Evolutionary conservation across 2,888 invertebrate genomes (phyloP).

Genomic region (Quadriops clusia): DNA sequence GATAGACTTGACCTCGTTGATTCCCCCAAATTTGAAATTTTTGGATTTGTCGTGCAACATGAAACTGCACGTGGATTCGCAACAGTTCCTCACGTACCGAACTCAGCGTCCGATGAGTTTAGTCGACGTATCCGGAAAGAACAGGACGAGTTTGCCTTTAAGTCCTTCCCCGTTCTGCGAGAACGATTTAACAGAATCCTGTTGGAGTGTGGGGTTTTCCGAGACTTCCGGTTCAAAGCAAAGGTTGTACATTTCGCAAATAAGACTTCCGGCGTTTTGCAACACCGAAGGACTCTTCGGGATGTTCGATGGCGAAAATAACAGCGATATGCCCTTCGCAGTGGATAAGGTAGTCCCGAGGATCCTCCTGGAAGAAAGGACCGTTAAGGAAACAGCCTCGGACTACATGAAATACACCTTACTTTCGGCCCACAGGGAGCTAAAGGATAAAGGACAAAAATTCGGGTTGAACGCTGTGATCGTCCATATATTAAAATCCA

Average conservation of each 20-base stretch:
- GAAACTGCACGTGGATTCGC: constrained; percentile 70
- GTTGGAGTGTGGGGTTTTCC: constrained; percentile 76
- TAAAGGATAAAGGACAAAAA: constrained; percentile 61
- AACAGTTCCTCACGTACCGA: constrained; percentile 68
- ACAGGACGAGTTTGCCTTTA: constrained; percentile 54
- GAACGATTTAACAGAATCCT: constrained; percentile 49
- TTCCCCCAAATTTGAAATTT: constrained; percentile 73
- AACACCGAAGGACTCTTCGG: constrained; percentile 73
- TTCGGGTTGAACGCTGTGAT: constrained; percentile 62
- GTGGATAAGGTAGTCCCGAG: constrained; percentile 67
- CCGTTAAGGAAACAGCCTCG: constrained; percentile 65
- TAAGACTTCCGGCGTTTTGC: constrained; percentile 66
- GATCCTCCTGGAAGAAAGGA: constrained; percentile 67
- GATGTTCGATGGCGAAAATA: constrained; percentile 69
- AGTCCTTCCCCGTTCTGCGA: constrained; percentile 38
- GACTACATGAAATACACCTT: constrained; percentile 80
- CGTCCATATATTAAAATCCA: constrained; percentile 57
- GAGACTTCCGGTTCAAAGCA: constrained; percentile 68
- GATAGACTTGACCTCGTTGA: constrained; percentile 61
- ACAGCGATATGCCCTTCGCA: constrained; percentile 54
- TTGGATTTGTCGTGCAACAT: constrained; percentile 75
- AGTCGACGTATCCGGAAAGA: constrained; percentile 74
- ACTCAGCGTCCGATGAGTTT: constrained; percentile 70
- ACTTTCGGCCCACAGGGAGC: constrained; percentile 64
- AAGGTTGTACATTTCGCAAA: constrained; percentile 65